Conservation (phyloP, 2,888 invertebrate species). For the Platycnemis pennipes region DNA sequence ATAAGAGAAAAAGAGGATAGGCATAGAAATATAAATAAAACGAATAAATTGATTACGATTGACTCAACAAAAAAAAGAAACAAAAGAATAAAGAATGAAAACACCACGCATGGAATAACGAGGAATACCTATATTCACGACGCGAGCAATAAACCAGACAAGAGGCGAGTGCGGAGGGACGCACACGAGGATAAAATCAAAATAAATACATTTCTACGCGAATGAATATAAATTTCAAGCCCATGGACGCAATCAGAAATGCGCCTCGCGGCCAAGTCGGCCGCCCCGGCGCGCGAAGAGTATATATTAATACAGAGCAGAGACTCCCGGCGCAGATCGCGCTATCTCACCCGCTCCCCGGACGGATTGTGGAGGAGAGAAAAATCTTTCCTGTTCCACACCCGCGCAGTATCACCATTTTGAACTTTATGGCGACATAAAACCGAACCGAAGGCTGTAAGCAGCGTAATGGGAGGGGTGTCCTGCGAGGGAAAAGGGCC, state of each 20-base stretch:
- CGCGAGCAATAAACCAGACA: not conserved
- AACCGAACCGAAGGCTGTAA: slow-evolving; percentile 60
- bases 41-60: no score
- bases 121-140: no score
- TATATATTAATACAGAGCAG: not conserved
- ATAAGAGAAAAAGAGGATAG: no score
- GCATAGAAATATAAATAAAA: not conserved
- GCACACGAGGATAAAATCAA: not conserved
- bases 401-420: slow-evolving; percentile 52
- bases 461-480: slow-evolving; percentile 55
- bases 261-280: not conserved
- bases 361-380: not conserved
- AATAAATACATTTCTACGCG: not conserved
- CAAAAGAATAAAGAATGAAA: not conserved
- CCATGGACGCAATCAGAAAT: not conserved
- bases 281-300: not conserved
- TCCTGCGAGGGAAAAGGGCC: slow-evolving; percentile 33
- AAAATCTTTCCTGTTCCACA: not conserved
- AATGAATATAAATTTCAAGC: not conserved
- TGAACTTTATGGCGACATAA: slow-evolving; percentile 49
- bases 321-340: not conserved
- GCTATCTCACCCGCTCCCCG: not conserved
- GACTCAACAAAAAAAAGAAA: not conserved
- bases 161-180: not conserved
- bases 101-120: no score